A percentile compares a stretch with the other conserved stretches of the same genome.
These are phyloP conservation scores for Sipunculus nudus DNA, from an alignment of 2,888 invertebrate genomes.

Conservation along the genomic window DNA sequence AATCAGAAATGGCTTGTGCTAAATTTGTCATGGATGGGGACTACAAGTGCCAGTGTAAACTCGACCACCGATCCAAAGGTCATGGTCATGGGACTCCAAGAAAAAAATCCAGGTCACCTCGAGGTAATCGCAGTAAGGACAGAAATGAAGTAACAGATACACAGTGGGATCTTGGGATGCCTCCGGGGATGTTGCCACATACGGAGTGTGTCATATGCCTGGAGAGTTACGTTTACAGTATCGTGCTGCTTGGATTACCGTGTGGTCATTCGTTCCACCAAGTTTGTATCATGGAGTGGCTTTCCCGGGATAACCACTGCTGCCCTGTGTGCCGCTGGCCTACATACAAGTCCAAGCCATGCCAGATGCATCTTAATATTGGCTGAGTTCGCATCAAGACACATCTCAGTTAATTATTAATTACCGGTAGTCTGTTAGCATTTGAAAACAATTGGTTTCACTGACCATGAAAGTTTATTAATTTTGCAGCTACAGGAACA, in stretches of 20 bases:
- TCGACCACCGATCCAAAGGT: background rate
- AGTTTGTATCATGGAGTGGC: conserved; percentile 69
- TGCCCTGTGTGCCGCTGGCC: conserved; percentile 71
- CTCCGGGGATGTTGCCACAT: conserved; percentile 61
- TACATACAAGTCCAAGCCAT: conserved; percentile 64
- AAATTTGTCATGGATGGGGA: conserved; percentile 48
- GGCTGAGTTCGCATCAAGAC: conserved; percentile 28
- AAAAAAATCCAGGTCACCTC: conserved; percentile 1
- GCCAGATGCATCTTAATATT: conserved; percentile 34
- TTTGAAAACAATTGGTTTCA: too few species aligned
- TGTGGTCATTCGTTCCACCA: conserved; percentile 70
- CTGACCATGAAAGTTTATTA: too few species aligned
- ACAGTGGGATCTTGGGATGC: conserved; percentile 31
- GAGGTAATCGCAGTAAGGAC: background rate
- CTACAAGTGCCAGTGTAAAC: conserved; percentile 43
- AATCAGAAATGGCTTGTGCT: conserved; percentile 39
- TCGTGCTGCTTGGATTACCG: conserved; percentile 68
- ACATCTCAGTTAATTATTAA: too few species aligned
- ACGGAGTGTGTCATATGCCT: conserved; percentile 70
- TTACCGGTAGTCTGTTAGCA: too few species aligned
- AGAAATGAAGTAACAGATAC: background rate
- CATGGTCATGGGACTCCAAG: background rate
- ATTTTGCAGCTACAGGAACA: too few species aligned
- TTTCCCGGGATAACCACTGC: conserved; percentile 69
- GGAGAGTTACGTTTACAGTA: conserved; percentile 65